phyloP scores from a whole-genome alignment of 2,113 vertebrate genomes.

The Pao palembangensis region DNA sequence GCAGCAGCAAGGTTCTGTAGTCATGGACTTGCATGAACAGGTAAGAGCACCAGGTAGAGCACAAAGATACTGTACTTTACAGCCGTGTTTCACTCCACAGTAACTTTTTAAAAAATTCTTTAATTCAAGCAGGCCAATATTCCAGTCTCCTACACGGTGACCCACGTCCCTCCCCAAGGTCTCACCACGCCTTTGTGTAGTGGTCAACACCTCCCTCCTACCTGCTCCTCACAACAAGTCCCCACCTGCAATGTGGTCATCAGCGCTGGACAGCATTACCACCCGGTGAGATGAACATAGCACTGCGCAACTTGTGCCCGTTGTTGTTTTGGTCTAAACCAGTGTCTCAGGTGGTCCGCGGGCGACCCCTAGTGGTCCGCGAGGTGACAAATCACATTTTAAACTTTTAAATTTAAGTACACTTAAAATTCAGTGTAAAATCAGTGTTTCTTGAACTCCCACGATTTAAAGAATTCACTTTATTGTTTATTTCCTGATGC shows the following conservation, averaged over 20 bases:
- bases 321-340: slow-evolving; percentile 8
- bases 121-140: slow-evolving; percentile 91
- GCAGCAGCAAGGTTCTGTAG: slow-evolving; percentile 88
- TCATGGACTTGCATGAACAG: slow-evolving; percentile 96
- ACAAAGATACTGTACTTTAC: not conserved
- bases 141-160: slow-evolving; percentile 93
- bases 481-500: too few relatives aligned
- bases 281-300: slow-evolving; percentile 87
- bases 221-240: slow-evolving; percentile 90
- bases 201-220: slow-evolving; percentile 91
- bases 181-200: slow-evolving; percentile 91
- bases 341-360: too few relatives aligned
- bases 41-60: slow-evolving; percentile 54
- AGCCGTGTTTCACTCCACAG: not conserved
- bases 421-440: too few relatives aligned
- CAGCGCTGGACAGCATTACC: slow-evolving; percentile 91
- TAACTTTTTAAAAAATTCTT: slow-evolving; percentile 12
- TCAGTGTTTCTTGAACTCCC: too few relatives aligned
- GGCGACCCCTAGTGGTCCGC: too few relatives aligned
- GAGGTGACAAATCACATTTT: too few relatives aligned
- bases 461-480: too few relatives aligned
- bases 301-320: slow-evolving; percentile 45
- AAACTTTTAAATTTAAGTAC: too few relatives aligned
- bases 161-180: slow-evolving; percentile 88
- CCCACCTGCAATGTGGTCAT: slow-evolving; percentile 94